These are phyloP conservation scores for Tachina lurida DNA, from an alignment of 2,888 invertebrate species.

Conservation along the genomic window DNA sequence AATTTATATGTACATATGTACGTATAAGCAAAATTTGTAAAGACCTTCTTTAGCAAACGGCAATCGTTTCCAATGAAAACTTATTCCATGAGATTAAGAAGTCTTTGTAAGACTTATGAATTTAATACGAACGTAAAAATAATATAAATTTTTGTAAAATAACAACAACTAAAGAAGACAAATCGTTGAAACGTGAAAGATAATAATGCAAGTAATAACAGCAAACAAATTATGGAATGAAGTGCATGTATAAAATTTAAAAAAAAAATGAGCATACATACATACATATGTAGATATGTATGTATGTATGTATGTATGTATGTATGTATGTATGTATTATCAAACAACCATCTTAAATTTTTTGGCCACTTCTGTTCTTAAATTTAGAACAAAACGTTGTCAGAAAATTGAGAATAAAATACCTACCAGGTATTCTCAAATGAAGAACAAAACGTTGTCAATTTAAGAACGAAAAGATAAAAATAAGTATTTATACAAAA, in stretches of 20 bases:
- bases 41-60: constrained; percentile 38
- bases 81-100: constrained; percentile 63
- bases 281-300: background rate
- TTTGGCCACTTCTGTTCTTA: too few relatives aligned
- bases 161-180: constrained; percentile 46
- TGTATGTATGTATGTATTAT: too few relatives aligned
- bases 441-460: too few relatives aligned
- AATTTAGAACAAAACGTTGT: too few relatives aligned
- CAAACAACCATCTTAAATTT: too few relatives aligned
- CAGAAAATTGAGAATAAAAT: too few relatives aligned
- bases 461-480: too few relatives aligned
- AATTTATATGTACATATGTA: background rate
- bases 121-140: background rate
- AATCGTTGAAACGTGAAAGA: constrained; percentile 78
- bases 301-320: too few relatives aligned
- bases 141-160: background rate
- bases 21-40: background rate
- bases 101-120: constrained; percentile 35
- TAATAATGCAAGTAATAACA: constrained; percentile 74
- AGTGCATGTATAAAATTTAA: constrained; percentile 44
- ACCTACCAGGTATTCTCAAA: too few relatives aligned
- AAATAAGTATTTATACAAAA: too few relatives aligned
- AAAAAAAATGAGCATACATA: constrained; percentile 59
- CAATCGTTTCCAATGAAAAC: constrained; percentile 51
- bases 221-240: constrained; percentile 76